These are phyloP conservation scores for Drosophila crucigera DNA, from an alignment of 2,888 invertebrate species.

Conservation along the genomic window DNA sequence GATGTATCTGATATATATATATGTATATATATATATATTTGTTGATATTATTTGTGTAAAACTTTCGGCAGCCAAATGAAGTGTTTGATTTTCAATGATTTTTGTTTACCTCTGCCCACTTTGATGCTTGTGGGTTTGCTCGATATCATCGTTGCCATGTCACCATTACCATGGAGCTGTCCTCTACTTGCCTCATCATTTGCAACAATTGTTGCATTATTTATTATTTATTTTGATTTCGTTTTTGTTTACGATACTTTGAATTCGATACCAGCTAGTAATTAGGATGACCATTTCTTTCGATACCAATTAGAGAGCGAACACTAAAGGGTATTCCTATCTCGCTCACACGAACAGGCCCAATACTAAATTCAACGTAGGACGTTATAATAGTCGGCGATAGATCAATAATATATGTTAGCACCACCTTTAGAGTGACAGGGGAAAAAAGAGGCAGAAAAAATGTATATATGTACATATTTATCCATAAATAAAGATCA, in stretches of 20 bases:
- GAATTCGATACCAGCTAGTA: background rate
- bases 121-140: constrained; percentile 16
- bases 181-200: background rate
- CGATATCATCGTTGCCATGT: constrained; percentile 36
- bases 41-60: background rate
- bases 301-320: constrained; percentile 15
- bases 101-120: constrained; percentile 14
- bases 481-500: no score
- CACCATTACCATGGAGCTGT: background rate
- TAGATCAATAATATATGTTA: no score
- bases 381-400: no score
- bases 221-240: background rate
- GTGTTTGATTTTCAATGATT: constrained; percentile 1
- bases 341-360: constrained; percentile 33
- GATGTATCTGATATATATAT: background rate
- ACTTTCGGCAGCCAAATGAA: constrained; percentile 7
- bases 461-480: no score
- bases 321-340: background rate
- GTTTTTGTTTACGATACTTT: constrained; percentile 1
- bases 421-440: no score
- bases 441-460: no score
- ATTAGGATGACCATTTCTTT: constrained; percentile 24
- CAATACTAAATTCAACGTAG: constrained; percentile 10
- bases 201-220: background rate
- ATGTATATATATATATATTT: background rate